Conservation (phyloP, 2,888 invertebrate species). For the Villa cingulata region DNA sequence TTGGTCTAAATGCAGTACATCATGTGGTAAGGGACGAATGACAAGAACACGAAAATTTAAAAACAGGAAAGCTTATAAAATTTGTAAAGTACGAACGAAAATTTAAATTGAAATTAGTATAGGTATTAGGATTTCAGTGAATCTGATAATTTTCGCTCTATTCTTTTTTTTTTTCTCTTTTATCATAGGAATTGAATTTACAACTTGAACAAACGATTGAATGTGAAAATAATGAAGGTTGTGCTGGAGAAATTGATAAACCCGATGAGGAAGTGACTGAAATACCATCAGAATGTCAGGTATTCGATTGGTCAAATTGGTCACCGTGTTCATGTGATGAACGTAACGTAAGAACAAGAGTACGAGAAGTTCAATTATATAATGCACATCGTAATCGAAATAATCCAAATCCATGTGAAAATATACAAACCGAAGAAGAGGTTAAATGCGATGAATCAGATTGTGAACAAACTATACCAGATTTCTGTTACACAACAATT, state of each 20-base stretch:
- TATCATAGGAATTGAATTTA: neutral
- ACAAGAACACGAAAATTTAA: conserved; percentile 55
- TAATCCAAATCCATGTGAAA: conserved; percentile 26
- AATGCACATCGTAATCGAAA: conserved; percentile 1
- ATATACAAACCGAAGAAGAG: conserved; percentile 26
- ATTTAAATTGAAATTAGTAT: neutral
- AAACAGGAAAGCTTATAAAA: conserved; percentile 46
- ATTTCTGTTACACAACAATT: conserved; percentile 26
- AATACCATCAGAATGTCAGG: conserved; percentile 40
- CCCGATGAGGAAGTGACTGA: neutral
- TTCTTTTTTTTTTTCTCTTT: neutral
- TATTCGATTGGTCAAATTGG: conserved; percentile 66
- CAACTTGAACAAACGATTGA: neutral
- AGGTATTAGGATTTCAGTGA: neutral
- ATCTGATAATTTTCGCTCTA: no score
- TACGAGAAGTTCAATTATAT: conserved; percentile 30
- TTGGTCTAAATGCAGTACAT: conserved; percentile 66
- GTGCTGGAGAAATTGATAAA: neutral
- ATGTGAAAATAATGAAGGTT: neutral
- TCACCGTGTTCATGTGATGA: conserved; percentile 67
- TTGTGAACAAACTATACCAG: conserved; percentile 26
- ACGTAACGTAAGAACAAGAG: conserved; percentile 52
- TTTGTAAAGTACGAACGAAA: conserved; percentile 40
- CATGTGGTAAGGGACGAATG: conserved; percentile 56
- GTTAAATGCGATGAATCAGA: conserved; percentile 25